A percentile compares a stretch with the other conserved stretches of the same genome.
phyloP scores from a whole-genome alignment of 2,888 invertebrate genomes.

The Drosophila diplacantha region DNA sequence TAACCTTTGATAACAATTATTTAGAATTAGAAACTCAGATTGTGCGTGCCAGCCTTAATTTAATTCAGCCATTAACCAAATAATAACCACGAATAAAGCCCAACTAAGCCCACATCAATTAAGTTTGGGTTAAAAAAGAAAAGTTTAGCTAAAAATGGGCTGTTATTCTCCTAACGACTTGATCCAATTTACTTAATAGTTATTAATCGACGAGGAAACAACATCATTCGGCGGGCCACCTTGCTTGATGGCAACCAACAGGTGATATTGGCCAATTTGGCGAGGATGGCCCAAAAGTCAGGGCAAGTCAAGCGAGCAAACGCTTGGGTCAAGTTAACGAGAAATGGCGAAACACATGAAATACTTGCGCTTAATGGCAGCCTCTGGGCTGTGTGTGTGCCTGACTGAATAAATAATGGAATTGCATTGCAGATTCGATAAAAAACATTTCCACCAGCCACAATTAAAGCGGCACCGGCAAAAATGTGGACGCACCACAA shows the following conservation, averaged over 20 bases:
- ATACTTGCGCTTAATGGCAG: constrained; percentile 32
- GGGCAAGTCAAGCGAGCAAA: constrained; percentile 29
- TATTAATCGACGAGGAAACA: constrained; percentile 52
- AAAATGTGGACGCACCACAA: constrained; percentile 52
- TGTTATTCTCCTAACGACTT: constrained; percentile 14
- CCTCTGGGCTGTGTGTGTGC: constrained; percentile 11
- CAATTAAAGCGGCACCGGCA: constrained; percentile 52
- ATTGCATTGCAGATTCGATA: constrained; percentile 55
- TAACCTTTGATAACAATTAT: constrained; percentile 1
- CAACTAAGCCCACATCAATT: background rate
- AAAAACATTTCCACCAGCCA: constrained; percentile 44
- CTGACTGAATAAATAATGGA: constrained; percentile 44
- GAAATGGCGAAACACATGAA: constrained; percentile 49
- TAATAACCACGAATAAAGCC: background rate
- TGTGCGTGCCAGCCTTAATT: constrained; percentile 6
- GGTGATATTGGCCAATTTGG: constrained; percentile 30
- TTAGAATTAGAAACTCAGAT: background rate
- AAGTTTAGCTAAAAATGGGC: constrained; percentile 8
- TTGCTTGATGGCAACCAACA: constrained; percentile 4
- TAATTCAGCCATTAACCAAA: background rate
- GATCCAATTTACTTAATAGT: constrained; percentile 41
- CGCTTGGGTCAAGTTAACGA: constrained; percentile 35
- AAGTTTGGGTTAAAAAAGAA: background rate
- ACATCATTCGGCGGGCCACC: constrained; percentile 34
- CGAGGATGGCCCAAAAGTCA: constrained; percentile 36